A percentile compares a stretch with the other conserved stretches of the same genome.
Evolutionary conservation across 2,888 invertebrate species (phyloP).

Genomic region (Vanessa cardui): DNA sequence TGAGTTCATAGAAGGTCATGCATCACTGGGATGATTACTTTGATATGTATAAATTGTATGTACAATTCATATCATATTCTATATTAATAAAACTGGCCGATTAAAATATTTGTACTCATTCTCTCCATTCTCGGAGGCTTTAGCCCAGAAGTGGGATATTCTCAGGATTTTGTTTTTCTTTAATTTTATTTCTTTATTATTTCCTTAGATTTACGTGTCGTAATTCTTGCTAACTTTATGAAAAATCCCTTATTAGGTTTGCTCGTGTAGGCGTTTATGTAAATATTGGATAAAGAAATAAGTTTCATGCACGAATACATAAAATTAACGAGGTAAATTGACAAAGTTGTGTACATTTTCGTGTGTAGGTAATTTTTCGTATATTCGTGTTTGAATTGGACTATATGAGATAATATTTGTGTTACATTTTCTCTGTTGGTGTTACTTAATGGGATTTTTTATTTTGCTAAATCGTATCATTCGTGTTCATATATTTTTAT

Average conservation of each 20-base stretch:
- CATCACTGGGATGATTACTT: too few relatives aligned
- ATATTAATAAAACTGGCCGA: too few relatives aligned
- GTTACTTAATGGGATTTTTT: constrained; percentile 5
- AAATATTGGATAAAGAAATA: constrained; percentile 17
- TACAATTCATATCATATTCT: too few relatives aligned
- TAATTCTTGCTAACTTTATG: not conserved
- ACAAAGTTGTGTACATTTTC: constrained; percentile 15
- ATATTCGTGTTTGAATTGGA: constrained; percentile 11
- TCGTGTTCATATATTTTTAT: too few relatives aligned
- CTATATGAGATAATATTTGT: constrained; percentile 16
- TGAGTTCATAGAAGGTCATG: too few relatives aligned
- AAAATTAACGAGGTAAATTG: constrained; percentile 25
- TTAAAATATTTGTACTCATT: too few relatives aligned
- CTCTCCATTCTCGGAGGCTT: too few relatives aligned
- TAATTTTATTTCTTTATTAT: too few relatives aligned
- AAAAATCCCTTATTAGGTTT: not conserved
- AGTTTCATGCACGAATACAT: constrained; percentile 24
- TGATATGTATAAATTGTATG: too few relatives aligned
- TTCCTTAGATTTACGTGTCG: not conserved
- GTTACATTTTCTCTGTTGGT: constrained; percentile 5
- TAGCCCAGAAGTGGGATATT: too few relatives aligned
- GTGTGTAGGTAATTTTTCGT: constrained; percentile 16
- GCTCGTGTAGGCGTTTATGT: constrained; percentile 6
- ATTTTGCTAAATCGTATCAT: not conserved
- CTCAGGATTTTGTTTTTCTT: too few relatives aligned